Conservation (phyloP, 2,113 vertebrate species). For the Platycercus adscitus region DNA sequence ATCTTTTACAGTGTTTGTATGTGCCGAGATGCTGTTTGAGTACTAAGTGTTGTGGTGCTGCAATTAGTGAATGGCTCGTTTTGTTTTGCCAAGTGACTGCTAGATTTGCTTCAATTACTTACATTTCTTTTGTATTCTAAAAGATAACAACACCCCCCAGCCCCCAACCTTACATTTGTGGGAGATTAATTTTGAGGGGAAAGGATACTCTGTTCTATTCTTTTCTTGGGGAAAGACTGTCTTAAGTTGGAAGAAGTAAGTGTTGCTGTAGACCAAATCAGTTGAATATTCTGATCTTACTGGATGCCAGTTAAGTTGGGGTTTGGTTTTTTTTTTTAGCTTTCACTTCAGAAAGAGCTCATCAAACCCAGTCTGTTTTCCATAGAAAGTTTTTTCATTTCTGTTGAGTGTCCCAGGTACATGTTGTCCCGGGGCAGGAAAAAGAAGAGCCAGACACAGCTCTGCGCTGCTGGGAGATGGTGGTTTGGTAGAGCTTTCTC, state of each 20-base stretch:
- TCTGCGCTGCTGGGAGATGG: neutral
- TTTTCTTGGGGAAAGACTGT: neutral
- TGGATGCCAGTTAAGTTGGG: neutral
- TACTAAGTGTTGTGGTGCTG: neutral
- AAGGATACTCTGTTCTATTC: neutral
- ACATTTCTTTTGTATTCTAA: neutral
- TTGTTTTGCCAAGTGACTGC: neutral
- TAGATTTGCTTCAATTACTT: neutral
- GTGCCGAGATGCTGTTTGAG: neutral
- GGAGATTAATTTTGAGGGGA: neutral
- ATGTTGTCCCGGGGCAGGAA: neutral
- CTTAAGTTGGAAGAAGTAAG: neutral
- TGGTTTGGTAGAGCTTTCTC: neutral
- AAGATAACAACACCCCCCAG: neutral
- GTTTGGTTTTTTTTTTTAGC: neutral
- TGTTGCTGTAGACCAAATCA: neutral
- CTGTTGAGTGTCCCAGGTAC: neutral
- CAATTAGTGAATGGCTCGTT: neutral
- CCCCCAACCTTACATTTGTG: neutral
- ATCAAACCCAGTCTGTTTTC: neutral
- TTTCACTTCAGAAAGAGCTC: neutral
- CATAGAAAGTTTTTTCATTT: neutral
- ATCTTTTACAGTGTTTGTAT: neutral
- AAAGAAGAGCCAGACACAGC: neutral
- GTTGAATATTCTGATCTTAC: neutral